Evolutionary conservation across 2,888 invertebrate genomes (phyloP).

Genomic region (Apantesis nais): DNA sequence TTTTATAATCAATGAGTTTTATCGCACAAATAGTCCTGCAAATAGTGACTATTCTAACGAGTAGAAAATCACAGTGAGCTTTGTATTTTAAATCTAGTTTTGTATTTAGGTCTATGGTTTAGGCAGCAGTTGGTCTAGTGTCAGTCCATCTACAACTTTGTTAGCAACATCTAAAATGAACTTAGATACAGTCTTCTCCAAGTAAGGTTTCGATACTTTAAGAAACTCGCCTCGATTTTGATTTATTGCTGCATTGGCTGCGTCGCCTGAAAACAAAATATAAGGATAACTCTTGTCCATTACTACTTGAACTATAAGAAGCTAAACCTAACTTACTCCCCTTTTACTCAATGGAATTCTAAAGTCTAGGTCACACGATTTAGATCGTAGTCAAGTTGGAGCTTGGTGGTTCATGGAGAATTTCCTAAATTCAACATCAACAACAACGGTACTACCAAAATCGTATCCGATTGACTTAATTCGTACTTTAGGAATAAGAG

Average conservation of each 20-base stretch:
- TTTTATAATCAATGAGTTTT: not conserved
- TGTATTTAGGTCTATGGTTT: slow-evolving; percentile 47
- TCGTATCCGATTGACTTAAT: not conserved
- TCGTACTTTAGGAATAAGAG: not conserved
- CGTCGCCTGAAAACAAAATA: slow-evolving; percentile 66
- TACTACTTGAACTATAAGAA: not conserved
- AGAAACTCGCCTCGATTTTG: slow-evolving; percentile 86
- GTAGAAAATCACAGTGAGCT: slow-evolving; percentile 42
- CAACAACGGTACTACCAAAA: too few relatives aligned
- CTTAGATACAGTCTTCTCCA: slow-evolving; percentile 83
- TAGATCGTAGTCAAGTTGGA: not conserved
- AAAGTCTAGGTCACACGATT: not conserved
- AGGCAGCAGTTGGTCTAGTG: slow-evolving; percentile 85
- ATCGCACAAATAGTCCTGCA: not conserved
- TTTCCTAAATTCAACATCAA: not conserved
- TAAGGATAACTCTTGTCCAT: not conserved
- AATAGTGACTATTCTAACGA: slow-evolving; percentile 14
- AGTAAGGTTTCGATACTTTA: slow-evolving; percentile 82
- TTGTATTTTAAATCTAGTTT: slow-evolving; percentile 13
- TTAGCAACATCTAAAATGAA: slow-evolving; percentile 84
- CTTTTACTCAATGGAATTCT: not conserved
- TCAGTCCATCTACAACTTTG: slow-evolving; percentile 81
- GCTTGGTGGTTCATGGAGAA: too few relatives aligned
- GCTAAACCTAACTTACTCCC: not conserved
- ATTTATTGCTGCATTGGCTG: slow-evolving; percentile 86